Percentiles rank a stretch among this genome's conserved stretches.
phyloP scores from a whole-genome alignment of 2,888 invertebrate genomes.

The Biston betularia region DNA sequence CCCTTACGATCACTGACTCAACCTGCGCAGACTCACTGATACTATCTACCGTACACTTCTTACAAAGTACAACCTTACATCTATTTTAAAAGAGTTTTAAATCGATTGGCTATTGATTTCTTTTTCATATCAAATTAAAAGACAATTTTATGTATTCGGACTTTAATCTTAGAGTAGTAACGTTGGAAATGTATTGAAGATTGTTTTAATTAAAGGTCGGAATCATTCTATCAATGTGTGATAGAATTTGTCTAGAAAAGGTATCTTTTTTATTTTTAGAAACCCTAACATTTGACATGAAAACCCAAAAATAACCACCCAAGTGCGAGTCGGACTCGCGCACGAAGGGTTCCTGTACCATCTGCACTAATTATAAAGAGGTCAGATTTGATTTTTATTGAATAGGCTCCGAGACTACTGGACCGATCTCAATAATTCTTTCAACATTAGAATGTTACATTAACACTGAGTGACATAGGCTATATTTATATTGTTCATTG shows the following conservation, averaged over 20 bases:
- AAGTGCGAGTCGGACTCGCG: too few relatives aligned
- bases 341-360: too few relatives aligned
- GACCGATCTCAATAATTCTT: too few relatives aligned
- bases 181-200: neutral
- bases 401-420: too few relatives aligned
- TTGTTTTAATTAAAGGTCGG: conserved; percentile 13
- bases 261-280: neutral
- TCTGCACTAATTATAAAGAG: too few relatives aligned
- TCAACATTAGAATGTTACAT: too few relatives aligned
- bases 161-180: neutral
- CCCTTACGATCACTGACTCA: conserved; percentile 69
- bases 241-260: conserved; percentile 4
- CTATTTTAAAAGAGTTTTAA: neutral
- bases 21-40: conserved; percentile 47
- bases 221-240: conserved; percentile 12
- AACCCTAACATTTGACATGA: too few relatives aligned
- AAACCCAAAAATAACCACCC: too few relatives aligned
- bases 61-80: neutral
- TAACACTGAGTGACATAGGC: too few relatives aligned
- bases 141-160: neutral
- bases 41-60: conserved; percentile 48
- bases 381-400: too few relatives aligned
- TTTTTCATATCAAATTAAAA: neutral
- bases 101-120: neutral
- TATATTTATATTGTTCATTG: too few relatives aligned